Evolutionary conservation across 2,888 invertebrate species (phyloP), one percentile per base, ranked within the genome.

Genomic region (Polia nebulosa): DNA sequence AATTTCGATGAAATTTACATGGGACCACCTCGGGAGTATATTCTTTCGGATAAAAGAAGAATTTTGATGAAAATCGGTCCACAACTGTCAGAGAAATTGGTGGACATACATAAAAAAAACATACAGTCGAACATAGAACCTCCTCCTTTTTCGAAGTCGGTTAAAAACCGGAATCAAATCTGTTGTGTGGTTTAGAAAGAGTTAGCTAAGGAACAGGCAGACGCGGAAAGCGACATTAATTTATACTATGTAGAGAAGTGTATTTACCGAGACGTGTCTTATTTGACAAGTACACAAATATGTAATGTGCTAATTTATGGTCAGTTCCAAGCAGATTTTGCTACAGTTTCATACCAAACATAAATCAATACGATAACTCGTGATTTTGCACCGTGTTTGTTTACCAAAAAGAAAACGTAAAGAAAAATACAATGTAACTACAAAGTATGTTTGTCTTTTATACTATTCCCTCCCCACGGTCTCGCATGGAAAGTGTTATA

Each of bases 401-500:
- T 53, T 71, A 62, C 17, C n/a, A 25, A 51, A 70, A 49, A 17
- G 20, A 11, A 34, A 20, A 47, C 6, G 17, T 36, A 44, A 22
- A 44, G 22, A 44, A 51, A 59, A 34, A 70, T 60, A 70, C 25
- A 11, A 8, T 41, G n/a, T n/a, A n/a, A n/a, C 5, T 69, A 41
- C 29, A 49, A 27, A 32, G 27, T 61, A 22, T 56, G 25, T 64
- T 56, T 51, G 56, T 64, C n/a, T 71, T 44, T 15, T 49, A 44
- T 22, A 57, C 32, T 34, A 57, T 55, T 63, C 25, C 64, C 41
- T 67, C 63, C 60, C 58, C 25, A 63, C 41, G 41, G 59, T 51
- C 36, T 66, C 52, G 65, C 51, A 66, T 52, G 66, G 29, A 73
- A 73, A 71, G 56, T 56, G 66, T 73, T 69, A 68, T 53, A 79